phyloP scores from a whole-genome alignment of 2,888 invertebrate genomes.

The Temnothorax ravouxi region DNA sequence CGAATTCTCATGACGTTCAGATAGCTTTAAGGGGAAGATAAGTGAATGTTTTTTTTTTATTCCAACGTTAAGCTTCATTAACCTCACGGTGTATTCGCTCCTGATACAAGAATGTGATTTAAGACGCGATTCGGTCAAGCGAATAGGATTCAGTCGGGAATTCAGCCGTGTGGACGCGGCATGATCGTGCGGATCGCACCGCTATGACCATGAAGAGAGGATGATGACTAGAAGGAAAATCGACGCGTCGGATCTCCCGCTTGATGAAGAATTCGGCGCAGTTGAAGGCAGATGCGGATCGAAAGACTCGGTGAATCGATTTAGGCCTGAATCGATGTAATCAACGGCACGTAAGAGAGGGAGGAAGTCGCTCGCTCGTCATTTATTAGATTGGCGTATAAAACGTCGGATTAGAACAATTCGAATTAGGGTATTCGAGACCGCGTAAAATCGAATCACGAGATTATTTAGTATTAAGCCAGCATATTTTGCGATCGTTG shows the following conservation, averaged over 20 bases:
- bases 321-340: constrained; percentile 76
- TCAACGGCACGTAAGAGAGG: constrained; percentile 63
- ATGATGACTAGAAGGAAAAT: constrained; percentile 73
- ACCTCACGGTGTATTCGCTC: constrained; percentile 32
- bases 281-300: constrained; percentile 71
- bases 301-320: constrained; percentile 75
- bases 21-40: constrained; percentile 1
- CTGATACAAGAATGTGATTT: constrained; percentile 67
- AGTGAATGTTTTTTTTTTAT: constrained; percentile 45
- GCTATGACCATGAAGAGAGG: constrained; percentile 69
- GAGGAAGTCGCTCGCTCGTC: constrained; percentile 27
- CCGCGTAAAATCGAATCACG: background rate
- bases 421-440: constrained; percentile 23
- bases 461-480: background rate
- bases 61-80: constrained; percentile 48
- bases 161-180: constrained; percentile 50
- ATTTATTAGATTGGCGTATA: constrained; percentile 42
- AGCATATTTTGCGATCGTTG: background rate
- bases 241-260: constrained; percentile 52
- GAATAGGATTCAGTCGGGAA: constrained; percentile 59
- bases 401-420: constrained; percentile 39
- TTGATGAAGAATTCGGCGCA: constrained; percentile 77
- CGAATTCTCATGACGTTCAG: background rate
- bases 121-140: constrained; percentile 68
- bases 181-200: constrained; percentile 73